Evolutionary conservation across 2,113 vertebrate genomes (phyloP).

Genomic region (Halichoerus grypus): DNA sequence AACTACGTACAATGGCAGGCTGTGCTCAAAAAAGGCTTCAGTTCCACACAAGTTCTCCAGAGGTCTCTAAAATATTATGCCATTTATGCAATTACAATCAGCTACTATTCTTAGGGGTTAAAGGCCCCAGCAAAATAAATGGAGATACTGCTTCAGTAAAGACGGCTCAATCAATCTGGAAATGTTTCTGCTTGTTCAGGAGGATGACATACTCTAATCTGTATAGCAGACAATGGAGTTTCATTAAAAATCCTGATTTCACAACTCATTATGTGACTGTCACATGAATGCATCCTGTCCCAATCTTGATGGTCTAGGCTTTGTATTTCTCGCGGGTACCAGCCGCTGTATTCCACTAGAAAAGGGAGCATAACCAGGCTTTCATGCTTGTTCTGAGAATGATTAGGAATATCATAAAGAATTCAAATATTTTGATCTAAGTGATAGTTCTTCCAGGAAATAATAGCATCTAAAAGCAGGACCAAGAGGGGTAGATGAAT

Average conservation of each 20-base stretch:
- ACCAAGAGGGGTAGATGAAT: neutral
- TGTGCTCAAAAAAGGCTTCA: constrained; percentile 61
- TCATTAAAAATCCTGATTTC: constrained; percentile 82
- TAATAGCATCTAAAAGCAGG: neutral
- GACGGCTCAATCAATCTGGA: constrained; percentile 77
- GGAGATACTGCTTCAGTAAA: constrained; percentile 73
- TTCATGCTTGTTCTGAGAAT: neutral
- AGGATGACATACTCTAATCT: constrained; percentile 57
- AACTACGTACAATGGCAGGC: constrained; percentile 45
- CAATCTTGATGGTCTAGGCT: constrained; percentile 29
- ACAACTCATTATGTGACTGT: constrained; percentile 77
- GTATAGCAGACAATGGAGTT: constrained; percentile 75
- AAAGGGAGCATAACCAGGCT: neutral
- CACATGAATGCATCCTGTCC: constrained; percentile 72
- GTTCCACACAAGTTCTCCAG: constrained; percentile 57
- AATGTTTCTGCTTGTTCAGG: constrained; percentile 76
- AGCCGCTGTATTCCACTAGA: neutral
- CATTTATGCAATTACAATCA: constrained; percentile 78
- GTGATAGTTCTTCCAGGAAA: neutral
- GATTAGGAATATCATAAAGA: neutral
- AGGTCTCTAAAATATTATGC: constrained; percentile 75
- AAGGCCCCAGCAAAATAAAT: constrained; percentile 75
- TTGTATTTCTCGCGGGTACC: neutral
- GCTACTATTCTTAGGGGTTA: constrained; percentile 77
- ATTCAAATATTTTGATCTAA: constrained; percentile 37